Base-by-base conservation (phyloP, 2,797 vertebrate species). In the Neosilurus mollespiculum region DNA sequence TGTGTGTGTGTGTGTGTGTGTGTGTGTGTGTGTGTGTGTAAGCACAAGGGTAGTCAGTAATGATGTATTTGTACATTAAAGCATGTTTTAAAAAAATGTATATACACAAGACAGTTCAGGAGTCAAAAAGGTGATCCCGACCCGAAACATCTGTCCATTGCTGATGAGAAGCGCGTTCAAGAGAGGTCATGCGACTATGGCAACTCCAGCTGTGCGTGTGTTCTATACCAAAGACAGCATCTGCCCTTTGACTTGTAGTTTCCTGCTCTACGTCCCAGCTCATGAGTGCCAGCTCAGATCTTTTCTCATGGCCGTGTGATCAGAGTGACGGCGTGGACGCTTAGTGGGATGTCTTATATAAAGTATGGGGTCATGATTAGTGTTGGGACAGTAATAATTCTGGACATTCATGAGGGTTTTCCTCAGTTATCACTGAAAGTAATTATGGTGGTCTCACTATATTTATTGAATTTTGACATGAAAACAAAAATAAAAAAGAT, bases 51-150 rank as follows among this genome's bases (percentile, higher is more conserved):
- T 26, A 93, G 93, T 96, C 96, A 90, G 95, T 94, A 91, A 95
- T 94, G 97, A 97, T 96, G 96, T 95, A 94, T 95, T 95, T 97
- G 96, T 98, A 96, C 96, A 96, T 95, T 94, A 94, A 96, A 94
- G 96, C 95, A 95, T 97, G 95, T 95, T 93, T 89, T 87, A 65
- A 30, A 85, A 92, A 92, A 93, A 92, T 82, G 81, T 81, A 85
- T 76, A 90, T 86, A 88, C 66, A 34, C 26, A 56, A 76, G 18
- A 56, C 16, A 20, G 24, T 53, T 24, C 51, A 49, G 69, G 43
- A 71, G 43, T 14, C 8, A 5, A 14, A 70, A 70, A 49, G 22
- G 67, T 43, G 18, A 69, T 69, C 66, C 26, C 93, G 92, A 18
- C 15, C 20, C 26, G 2, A 59, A 59, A 58, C 54, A 59, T 94